Evolutionary conservation across 2,797 vertebrate species (phyloP).

Genomic region (Moxostoma hubbsi): DNA sequence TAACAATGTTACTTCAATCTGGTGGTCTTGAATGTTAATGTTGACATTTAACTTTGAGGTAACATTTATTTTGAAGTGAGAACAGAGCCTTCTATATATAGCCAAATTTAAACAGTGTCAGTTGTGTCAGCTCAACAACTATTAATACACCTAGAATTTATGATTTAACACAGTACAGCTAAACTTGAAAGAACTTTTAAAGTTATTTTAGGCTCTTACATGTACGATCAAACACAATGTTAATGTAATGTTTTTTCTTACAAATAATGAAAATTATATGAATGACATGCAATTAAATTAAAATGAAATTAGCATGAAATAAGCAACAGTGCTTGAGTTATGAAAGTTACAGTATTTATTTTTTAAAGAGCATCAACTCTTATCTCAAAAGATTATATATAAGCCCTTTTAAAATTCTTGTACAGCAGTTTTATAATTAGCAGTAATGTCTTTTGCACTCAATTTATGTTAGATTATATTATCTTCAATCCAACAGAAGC

Average conservation of each 20-base stretch:
- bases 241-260: too few species aligned
- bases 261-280: too few species aligned
- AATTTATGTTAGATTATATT: constrained; percentile 14
- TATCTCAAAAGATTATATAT: too few species aligned
- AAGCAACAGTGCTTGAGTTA: too few species aligned
- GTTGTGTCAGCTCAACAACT: constrained; percentile 29
- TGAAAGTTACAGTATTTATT: too few species aligned
- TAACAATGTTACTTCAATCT: not conserved
- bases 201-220: not conserved
- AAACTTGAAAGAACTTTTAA: not conserved
- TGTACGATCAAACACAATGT: not conserved
- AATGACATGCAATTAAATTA: too few species aligned
- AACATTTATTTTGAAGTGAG: constrained; percentile 39
- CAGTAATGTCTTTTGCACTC: not conserved
- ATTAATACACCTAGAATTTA: not conserved
- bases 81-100: constrained; percentile 31
- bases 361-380: too few species aligned
- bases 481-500: not conserved
- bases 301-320: too few species aligned
- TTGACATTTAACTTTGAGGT: constrained; percentile 40
- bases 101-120: constrained; percentile 20
- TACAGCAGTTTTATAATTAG: not conserved
- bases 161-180: constrained; percentile 12
- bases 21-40: constrained; percentile 11
- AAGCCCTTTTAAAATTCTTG: not conserved